Evolutionary conservation across 30 jellyfish, hydroid and myxozoan genomes (phyloP).

Genomic region (Sanderia malayensis): DNA sequence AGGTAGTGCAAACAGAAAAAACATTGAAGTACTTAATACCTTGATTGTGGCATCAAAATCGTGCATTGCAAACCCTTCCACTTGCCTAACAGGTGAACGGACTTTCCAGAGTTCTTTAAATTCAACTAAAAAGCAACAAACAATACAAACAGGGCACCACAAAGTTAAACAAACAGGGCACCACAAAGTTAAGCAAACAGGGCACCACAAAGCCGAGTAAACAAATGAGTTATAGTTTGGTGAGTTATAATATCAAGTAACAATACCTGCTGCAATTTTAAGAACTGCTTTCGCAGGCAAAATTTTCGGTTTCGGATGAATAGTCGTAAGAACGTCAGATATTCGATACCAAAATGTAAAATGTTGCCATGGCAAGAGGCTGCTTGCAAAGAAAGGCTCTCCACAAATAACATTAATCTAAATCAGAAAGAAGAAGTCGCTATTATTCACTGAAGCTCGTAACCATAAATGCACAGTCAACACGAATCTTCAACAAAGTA

Average conservation of each 20-base stretch:
- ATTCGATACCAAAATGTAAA: slow-evolving; percentile 44
- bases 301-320: background rate
- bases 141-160: background rate
- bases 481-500: background rate
- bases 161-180: no score
- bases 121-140: slow-evolving; percentile 31
- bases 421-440: background rate
- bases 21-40: no score
- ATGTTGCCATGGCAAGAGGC: slow-evolving; percentile 86
- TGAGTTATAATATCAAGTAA: no score
- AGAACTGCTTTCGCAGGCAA: slow-evolving; percentile 37
- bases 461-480: background rate
- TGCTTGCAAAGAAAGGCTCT: slow-evolving; percentile 71
- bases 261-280: slow-evolving; percentile 50
- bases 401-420: slow-evolving; percentile 52
- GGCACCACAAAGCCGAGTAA: no score
- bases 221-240: no score
- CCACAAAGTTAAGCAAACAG: no score
- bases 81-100: slow-evolving; percentile 45
- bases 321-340: background rate
- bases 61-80: slow-evolving; percentile 47
- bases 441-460: background rate
- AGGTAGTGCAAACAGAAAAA: no score
- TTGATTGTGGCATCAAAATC: slow-evolving; percentile 53
- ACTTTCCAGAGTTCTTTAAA: slow-evolving; percentile 64